Evolutionary conservation across 2,888 invertebrate species (phyloP).

Genomic region (Nezara viridula): DNA sequence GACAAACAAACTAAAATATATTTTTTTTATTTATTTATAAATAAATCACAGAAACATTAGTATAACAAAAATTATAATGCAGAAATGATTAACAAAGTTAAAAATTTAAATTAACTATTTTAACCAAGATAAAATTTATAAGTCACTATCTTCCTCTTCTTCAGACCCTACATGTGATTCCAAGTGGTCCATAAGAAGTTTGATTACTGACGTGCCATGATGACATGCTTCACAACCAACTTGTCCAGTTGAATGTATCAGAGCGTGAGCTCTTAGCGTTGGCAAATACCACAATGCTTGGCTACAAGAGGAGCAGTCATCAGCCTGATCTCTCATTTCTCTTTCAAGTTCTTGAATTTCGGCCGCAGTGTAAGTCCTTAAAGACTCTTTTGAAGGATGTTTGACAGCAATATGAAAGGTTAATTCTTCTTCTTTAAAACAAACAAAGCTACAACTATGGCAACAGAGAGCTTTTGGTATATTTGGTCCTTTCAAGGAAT

Average conservation of each 20-base stretch:
- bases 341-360: conserved; percentile 48
- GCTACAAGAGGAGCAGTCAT: conserved; percentile 4
- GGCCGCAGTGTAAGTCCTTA: neutral
- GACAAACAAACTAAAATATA: neutral
- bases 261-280: conserved; percentile 5
- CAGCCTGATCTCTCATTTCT: conserved; percentile 47
- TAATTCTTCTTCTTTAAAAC: conserved; percentile 36
- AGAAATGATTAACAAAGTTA: neutral
- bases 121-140: neutral
- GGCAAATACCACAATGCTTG: neutral
- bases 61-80: neutral
- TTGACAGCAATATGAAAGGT: neutral
- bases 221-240: conserved; percentile 7
- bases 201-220: conserved; percentile 25
- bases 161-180: conserved; percentile 13
- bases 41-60: neutral
- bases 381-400: conserved; percentile 31
- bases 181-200: conserved; percentile 47
- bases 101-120: too few species aligned
- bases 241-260: conserved; percentile 1
- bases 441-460: neutral
- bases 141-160: conserved; percentile 48
- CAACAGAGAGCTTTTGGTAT: conserved; percentile 32
- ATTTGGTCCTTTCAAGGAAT: conserved; percentile 16
- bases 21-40: neutral